Evolutionary conservation across 1,140 invertebrate species (phyloP), one percentile per base, ranked within the genome.

Genomic region (Myzus persicae): DNA sequence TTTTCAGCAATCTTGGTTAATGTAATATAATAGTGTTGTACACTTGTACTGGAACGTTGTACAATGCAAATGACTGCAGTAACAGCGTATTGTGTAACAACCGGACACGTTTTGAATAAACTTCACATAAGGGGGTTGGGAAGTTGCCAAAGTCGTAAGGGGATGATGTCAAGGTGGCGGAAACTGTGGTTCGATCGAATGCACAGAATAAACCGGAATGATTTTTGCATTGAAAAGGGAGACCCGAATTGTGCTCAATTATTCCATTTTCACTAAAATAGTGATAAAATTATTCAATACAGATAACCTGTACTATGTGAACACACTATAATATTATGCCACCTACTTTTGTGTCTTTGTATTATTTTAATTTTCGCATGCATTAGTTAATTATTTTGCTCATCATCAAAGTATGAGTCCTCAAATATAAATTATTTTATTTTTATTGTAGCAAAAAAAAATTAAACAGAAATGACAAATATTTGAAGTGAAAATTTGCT

Each of bases 21-120:
- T 59, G 31, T 67, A 26, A 54, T 54, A 54, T 48, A 18, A 48
- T 67, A 67, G 59, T 67, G 59, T n/a, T 67, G 59, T 67, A n/a
- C 59, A 67, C 59, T 67, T 59, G 26, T 59, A 59, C 54, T 85
- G 82, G 40, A 44, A n/a, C 24, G 11, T 85, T 31, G 40, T 84
- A 11, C 22, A 84, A 84, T 67, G 31, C 59, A 67, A 67, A 67
- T 67, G 59, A 67, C 38, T 38, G 24, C 26, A 31, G 26, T 14
- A 36, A 26, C 42, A 44, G 84, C 84, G 84, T 85, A 85, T 85
- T 85, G 42, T 42, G 9, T 85, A 42, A 44, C 40, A 5, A 48
- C 44, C 85, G 85, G 87, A 89, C 87, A 51, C 87, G 87, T 89
- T 89, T 89, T 89, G 87, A 89, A 89, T 89, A 89, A 51, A 89